phyloP scores from a whole-genome alignment of 2,797 vertebrate species.

The Aphelocoma californica region DNA sequence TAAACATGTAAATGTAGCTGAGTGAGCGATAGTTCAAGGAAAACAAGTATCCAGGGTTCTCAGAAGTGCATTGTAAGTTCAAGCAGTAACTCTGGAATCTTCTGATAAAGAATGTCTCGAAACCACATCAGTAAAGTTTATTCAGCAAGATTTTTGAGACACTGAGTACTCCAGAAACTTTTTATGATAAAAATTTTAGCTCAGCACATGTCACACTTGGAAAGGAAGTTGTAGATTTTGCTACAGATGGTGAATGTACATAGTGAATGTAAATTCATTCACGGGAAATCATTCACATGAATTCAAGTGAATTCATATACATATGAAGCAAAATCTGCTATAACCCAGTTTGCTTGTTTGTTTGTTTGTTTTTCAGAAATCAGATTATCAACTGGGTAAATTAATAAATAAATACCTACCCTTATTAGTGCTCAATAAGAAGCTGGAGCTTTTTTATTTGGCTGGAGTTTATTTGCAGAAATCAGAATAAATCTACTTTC shows the following conservation, averaged over 20 bases:
- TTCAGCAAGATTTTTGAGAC: background rate
- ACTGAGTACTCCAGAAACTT: background rate
- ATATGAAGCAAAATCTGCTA: background rate
- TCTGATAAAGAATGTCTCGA: background rate
- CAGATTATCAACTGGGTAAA: background rate
- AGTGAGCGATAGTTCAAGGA: background rate
- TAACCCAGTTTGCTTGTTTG: background rate
- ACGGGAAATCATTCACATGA: background rate
- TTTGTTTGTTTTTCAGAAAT: background rate
- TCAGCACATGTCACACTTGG: background rate
- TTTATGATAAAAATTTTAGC: background rate
- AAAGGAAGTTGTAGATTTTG: background rate
- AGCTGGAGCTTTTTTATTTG: fast-evolving
- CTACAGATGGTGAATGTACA: background rate
- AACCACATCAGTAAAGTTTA: background rate
- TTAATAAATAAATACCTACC: background rate
- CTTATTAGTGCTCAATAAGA: background rate
- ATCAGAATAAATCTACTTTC: background rate
- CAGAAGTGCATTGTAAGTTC: background rate
- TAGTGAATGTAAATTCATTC: background rate
- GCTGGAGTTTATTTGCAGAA: fast-evolving
- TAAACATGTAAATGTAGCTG: background rate
- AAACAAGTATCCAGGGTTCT: background rate
- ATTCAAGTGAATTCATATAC: background rate
- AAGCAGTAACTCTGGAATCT: background rate